A percentile compares a stretch with the other conserved stretches of the same genome.
Conservation (phyloP, 2,113 vertebrate species). For the Ovis aries region ARS-UI_Ramb_v3.0 NC_056059.1:44270501-44271000, state of each 20-base stretch:
- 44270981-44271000: background rate
- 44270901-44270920: background rate
- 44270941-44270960: background rate
- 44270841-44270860: background rate
- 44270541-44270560: background rate
- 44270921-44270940: background rate
- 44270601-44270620: background rate
- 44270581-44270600: background rate
- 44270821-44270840: background rate
- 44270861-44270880: background rate
- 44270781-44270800: too few species aligned
- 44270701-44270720: too few species aligned
- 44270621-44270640: background rate
- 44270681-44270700: too few species aligned
- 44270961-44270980: background rate
- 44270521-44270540: background rate
- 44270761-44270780: too few species aligned
- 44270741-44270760: too few species aligned
- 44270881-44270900: slow-evolving; percentile 9
- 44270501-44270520: background rate
- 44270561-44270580: background rate
- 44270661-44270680: too few species aligned
- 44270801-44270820: background rate
- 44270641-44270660: background rate
- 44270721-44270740: too few species aligned